phyloP scores from a whole-genome alignment of 2,888 invertebrate species.

The Coronaproctus castanopsis region DNA sequence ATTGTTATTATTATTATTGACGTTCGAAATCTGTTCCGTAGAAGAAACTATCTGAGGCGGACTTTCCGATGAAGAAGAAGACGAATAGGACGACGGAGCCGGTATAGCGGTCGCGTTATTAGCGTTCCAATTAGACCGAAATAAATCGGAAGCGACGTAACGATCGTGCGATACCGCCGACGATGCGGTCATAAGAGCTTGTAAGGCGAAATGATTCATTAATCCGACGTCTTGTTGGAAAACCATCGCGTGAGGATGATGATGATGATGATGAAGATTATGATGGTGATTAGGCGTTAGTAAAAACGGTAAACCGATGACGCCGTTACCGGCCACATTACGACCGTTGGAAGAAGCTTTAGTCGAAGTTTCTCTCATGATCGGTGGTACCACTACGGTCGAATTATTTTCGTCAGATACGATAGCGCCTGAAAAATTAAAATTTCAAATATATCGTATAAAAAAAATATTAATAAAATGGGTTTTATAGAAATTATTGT shows the following conservation, averaged over 20 bases:
- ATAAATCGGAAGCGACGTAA: neutral
- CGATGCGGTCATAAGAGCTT: neutral
- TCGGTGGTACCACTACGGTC: neutral
- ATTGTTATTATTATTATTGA: neutral
- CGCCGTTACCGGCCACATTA: neutral
- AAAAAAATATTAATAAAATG: too few species aligned
- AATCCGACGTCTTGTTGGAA: neutral
- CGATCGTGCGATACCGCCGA: neutral
- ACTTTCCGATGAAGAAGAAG: too few species aligned
- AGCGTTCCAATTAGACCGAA: neutral
- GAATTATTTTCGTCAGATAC: neutral
- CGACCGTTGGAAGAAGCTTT: neutral
- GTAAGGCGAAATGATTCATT: neutral
- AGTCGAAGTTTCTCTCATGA: neutral
- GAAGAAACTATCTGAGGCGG: neutral
- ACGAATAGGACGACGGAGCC: neutral
- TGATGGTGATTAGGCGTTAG: neutral
- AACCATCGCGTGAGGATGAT: neutral
- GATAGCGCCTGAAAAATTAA: neutral
- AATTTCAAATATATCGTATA: too few species aligned
- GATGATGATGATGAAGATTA: neutral
- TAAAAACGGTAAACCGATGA: neutral
- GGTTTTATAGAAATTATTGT: too few species aligned
- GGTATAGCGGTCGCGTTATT: neutral
- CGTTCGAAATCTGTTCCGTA: neutral